These are phyloP conservation scores for Eupithecia insigniata DNA, from an alignment of 2,888 invertebrate species.

Conservation along the genomic window DNA sequence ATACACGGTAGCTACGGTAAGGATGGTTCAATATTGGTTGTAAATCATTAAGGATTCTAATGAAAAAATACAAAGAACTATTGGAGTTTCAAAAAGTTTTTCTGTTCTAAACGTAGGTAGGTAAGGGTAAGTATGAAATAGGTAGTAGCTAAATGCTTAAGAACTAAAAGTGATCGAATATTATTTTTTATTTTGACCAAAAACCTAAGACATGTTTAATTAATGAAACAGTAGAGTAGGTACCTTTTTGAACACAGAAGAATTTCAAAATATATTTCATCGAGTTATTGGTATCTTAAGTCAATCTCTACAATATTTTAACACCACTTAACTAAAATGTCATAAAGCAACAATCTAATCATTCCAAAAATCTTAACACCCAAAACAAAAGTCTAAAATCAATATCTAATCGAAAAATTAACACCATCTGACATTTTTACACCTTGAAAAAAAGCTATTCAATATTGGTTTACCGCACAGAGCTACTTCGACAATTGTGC, in stretches of 20 bases:
- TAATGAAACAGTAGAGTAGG: not conserved
- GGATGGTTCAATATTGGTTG: conserved; percentile 26
- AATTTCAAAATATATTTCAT: not conserved
- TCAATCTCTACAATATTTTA: not conserved
- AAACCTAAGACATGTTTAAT: not conserved
- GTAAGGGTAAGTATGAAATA: not conserved
- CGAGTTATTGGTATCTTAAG: not conserved
- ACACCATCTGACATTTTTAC: conserved; percentile 42
- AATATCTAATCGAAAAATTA: conserved; percentile 37
- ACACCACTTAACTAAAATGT: conserved; percentile 3
- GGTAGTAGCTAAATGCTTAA: not conserved
- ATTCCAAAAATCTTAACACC: conserved; percentile 11
- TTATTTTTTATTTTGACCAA: not conserved
- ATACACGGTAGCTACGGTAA: conserved; percentile 34
- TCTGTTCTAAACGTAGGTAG: not conserved
- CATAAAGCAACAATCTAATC: conserved; percentile 6
- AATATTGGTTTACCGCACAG: conserved; percentile 42
- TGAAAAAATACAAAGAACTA: not conserved
- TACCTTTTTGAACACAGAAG: not conserved
- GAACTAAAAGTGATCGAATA: not conserved
- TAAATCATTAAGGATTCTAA: conserved; percentile 31
- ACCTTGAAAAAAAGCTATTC: conserved; percentile 39
- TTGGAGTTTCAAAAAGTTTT: not conserved
- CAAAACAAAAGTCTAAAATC: conserved; percentile 19
- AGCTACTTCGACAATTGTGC: conserved; percentile 49